Evolutionary conservation across 2,888 invertebrate species (phyloP), one percentile per base, ranked within the genome.

Genomic region (Eristalis pertinax): DNA sequence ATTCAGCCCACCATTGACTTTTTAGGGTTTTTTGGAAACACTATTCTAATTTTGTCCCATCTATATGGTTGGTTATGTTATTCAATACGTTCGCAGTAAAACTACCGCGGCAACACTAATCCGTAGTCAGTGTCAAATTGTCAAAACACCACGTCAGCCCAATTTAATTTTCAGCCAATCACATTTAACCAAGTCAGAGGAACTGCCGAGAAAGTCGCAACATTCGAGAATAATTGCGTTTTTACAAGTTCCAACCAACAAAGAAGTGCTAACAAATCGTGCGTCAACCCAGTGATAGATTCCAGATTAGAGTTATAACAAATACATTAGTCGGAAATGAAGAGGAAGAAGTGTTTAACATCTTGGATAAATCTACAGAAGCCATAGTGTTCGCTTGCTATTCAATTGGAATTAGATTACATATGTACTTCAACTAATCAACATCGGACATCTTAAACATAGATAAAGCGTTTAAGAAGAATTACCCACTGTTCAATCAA

Each of bases 131-230:
- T 7, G 1, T 8, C 22, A 69, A n/a, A 43, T 41, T 74, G 82
- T 85, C 82, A 82, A n/a, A n/a, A 32, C 68, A 62, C 85, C 85
- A 86, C 86, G 86, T 86, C 85, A 83, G 41, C 70, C 29, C 2
- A 15, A 15, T 32, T 11, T 73, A 32, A 19, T 4, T 10, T 50
- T 7, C 72, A 56, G 29, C 86, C 86, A 86, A 86, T 86, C 74
- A 83, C 10, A 78, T 65, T 56, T 58, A 13, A 83, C 78, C 86
- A 86, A 86, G 70, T 86, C 86, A 86, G 38, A 75, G 19, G 32
- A 65, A 13, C 10, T n/a, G 26, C 41, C 10, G 19, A 41, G 15
- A 58, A 29, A n/a, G 24, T 19, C 0, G 24, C 63, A 41, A 60
- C 50, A 26, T 74, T 82, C 82, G 19, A 74, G 78, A 82, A 65